Evolutionary conservation across 2,797 vertebrate genomes (phyloP).

Genomic region (Smutsia gigantea): DNA sequence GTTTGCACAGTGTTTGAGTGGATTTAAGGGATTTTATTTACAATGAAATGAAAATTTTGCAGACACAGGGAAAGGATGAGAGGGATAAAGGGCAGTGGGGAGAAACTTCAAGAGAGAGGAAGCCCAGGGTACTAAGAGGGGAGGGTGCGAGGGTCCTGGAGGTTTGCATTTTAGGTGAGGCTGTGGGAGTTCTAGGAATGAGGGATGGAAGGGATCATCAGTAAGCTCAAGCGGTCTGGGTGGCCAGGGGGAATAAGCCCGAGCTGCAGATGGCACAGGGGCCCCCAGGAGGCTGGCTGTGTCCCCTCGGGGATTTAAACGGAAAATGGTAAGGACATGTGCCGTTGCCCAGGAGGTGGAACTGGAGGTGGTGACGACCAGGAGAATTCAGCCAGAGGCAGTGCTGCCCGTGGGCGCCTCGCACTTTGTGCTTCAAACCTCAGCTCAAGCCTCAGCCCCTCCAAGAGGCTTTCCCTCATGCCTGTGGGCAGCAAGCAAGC

Average conservation of each 20-base stretch:
- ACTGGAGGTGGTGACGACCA: not conserved
- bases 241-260: not conserved
- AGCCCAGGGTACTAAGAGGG: not conserved
- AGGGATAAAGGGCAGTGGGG: not conserved
- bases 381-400: not conserved
- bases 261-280: not conserved
- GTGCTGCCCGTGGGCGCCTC: too few relatives aligned
- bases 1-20: not conserved
- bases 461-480: not conserved
- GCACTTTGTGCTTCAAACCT: not conserved
- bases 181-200: not conserved
- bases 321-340: not conserved
- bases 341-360: not conserved
- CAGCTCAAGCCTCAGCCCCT: not conserved
- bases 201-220: not conserved
- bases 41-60: not conserved
- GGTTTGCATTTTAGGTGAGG: not conserved
- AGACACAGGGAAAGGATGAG: not conserved
- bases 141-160: not conserved
- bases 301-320: not conserved
- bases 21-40: not conserved
- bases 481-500: not conserved
- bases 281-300: not conserved
- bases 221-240: not conserved
- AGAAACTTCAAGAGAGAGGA: not conserved